phyloP scores from a whole-genome alignment of 2,113 vertebrate species.

The Calidris pugnax region DNA sequence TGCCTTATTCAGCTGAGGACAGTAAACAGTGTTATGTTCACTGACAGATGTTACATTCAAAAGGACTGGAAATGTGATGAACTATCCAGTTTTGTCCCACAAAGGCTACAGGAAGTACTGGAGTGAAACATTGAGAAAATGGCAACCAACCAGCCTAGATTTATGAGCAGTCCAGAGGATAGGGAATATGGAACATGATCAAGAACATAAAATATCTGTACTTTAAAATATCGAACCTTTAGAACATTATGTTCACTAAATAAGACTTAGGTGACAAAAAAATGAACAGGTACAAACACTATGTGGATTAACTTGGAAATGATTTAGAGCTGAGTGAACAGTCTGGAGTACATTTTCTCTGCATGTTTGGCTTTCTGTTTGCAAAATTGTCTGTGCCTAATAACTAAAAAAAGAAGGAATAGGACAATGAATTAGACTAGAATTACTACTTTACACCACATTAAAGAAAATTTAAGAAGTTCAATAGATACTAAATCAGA shows the following conservation, averaged over 20 bases:
- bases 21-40: background rate
- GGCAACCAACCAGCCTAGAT: background rate
- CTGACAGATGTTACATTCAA: background rate
- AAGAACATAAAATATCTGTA: conserved; percentile 32
- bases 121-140: background rate
- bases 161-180: background rate
- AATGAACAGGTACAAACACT: background rate
- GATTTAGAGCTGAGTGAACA: background rate
- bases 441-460: background rate
- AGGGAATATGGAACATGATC: background rate
- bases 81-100: background rate
- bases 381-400: background rate
- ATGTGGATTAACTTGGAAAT: background rate
- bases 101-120: background rate
- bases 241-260: conserved; percentile 27
- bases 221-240: conserved; percentile 10
- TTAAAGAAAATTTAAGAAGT: background rate
- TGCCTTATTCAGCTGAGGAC: background rate
- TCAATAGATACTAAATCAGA: background rate
- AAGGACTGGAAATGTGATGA: conserved; percentile 13
- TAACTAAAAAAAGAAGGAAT: background rate
- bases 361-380: background rate
- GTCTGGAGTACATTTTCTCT: background rate
- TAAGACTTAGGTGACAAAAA: conserved; percentile 7
- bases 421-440: background rate